phyloP scores from a whole-genome alignment of 2,113 vertebrate species.

The Sorex fumeus region DNA sequence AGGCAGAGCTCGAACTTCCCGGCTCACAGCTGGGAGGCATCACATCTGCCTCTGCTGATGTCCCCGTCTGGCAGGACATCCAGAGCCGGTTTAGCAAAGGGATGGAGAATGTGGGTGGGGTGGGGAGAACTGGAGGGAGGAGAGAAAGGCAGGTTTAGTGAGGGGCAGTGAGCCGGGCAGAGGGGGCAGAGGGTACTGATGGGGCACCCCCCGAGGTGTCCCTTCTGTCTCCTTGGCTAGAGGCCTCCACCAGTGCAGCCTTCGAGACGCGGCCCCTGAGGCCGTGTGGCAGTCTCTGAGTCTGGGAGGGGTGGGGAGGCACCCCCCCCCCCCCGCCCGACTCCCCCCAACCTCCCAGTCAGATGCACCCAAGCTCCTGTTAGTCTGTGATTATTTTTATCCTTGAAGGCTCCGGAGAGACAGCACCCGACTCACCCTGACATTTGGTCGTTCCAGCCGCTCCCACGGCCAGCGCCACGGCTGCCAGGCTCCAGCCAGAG shows the following conservation, averaged over 20 bases:
- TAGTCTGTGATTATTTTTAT: constrained; percentile 60
- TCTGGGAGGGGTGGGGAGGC: not conserved
- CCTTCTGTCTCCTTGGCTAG: no score
- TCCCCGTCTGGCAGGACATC: not conserved
- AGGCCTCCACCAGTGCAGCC: not conserved
- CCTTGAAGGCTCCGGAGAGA: constrained; percentile 47
- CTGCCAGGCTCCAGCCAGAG: constrained; percentile 18
- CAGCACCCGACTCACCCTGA: constrained; percentile 16
- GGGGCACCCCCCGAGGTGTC: no score
- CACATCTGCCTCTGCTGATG: not conserved
- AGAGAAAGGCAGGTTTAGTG: no score
- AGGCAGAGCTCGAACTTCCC: not conserved
- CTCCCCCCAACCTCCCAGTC: no score
- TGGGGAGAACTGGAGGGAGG: not conserved
- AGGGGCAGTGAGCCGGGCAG: not conserved
- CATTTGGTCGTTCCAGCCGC: not conserved
- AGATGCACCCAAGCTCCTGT: not conserved
- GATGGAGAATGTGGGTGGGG: not conserved
- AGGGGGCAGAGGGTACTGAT: not conserved
- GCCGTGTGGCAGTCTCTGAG: not conserved
- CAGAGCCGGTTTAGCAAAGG: not conserved
- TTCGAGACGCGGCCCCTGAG: not conserved
- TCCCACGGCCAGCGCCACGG: not conserved
- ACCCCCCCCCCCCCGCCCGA: no score
- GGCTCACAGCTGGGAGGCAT: not conserved